phyloP scores from a whole-genome alignment of 2,797 vertebrate genomes.

The Cygnus olor region DNA sequence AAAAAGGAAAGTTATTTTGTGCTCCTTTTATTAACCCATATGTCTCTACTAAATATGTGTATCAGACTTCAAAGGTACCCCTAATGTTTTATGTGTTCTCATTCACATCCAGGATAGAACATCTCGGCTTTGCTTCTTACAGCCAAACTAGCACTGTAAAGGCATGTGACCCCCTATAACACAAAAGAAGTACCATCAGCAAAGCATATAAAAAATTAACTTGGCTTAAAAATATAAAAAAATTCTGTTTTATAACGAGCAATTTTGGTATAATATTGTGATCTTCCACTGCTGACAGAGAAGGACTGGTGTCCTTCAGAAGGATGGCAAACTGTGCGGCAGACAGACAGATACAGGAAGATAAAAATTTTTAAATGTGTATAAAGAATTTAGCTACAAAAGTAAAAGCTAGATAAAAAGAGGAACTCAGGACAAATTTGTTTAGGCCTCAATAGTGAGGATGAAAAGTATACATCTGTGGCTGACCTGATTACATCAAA shows the following conservation, averaged over 20 bases:
- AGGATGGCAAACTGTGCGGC: background rate
- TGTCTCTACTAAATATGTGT: fast-evolving
- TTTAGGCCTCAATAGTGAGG: background rate
- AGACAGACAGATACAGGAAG: background rate
- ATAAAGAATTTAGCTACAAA: background rate
- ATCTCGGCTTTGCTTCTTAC: background rate
- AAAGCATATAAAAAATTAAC: background rate
- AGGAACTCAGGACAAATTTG: background rate
- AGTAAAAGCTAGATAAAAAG: background rate
- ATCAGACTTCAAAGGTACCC: background rate
- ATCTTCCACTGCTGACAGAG: background rate
- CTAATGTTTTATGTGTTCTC: background rate
- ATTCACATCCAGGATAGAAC: background rate
- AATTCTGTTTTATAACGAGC: background rate
- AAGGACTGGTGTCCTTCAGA: background rate
- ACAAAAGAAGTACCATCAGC: background rate
- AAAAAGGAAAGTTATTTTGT: background rate
- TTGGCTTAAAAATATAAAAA: background rate
- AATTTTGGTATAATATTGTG: background rate
- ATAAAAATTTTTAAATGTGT: background rate
- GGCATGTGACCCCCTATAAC: background rate
- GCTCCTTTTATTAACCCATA: background rate
- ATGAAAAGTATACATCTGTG: background rate
- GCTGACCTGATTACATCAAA: background rate
- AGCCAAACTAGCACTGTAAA: background rate